Conservation (phyloP, 2,888 invertebrate species). For the Phasia obesa region DNA sequence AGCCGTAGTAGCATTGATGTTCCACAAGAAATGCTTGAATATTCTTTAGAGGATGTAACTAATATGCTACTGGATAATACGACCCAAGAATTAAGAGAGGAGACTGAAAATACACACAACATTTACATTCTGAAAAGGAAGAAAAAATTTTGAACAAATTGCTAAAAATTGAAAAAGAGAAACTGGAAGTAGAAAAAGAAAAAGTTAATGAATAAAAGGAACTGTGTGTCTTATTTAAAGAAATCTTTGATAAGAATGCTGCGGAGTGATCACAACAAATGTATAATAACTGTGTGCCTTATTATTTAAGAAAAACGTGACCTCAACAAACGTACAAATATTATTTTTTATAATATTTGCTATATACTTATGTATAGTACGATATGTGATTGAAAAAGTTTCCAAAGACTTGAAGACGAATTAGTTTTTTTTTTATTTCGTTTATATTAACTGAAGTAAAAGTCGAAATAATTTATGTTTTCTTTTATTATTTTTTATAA, state of each 20-base stretch:
- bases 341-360: background rate
- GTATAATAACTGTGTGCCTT: constrained; percentile 14
- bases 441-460: constrained; percentile 21
- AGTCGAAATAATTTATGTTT: constrained; percentile 16
- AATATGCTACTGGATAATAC: constrained; percentile 17
- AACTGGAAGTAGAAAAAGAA: constrained; percentile 49
- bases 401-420: too few species aligned
- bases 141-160: constrained; percentile 32
- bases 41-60: constrained; percentile 29
- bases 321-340: constrained; percentile 22
- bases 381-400: too few species aligned
- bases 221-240: constrained; percentile 11
- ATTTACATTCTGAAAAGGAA: constrained; percentile 28
- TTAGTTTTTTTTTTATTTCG: constrained; percentile 19
- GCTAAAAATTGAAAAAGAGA: constrained; percentile 22
- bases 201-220: constrained; percentile 43
- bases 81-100: background rate
- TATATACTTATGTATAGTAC: too few species aligned
- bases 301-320: constrained; percentile 27
- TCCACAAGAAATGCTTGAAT: constrained; percentile 24
- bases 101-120: constrained; percentile 12
- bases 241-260: constrained; percentile 14
- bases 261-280: constrained; percentile 15
- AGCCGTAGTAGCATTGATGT: constrained; percentile 32
- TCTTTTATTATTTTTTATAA: constrained; percentile 18